These are phyloP conservation scores for Synodontis membranacea DNA, from an alignment of 2,113 vertebrate species.

Conservation along the genomic window DNA sequence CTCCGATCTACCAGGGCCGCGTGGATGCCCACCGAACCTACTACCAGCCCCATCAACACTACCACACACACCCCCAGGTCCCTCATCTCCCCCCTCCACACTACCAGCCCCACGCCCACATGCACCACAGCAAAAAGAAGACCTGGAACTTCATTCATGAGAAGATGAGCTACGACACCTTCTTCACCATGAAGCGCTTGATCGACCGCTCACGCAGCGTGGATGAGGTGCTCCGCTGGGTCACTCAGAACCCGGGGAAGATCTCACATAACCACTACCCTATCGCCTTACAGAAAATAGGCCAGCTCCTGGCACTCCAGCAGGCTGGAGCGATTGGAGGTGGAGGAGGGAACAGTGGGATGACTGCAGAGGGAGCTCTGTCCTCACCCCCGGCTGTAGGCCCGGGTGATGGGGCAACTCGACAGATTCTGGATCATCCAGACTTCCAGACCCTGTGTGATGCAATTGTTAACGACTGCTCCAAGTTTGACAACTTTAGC, in stretches of 20 bases:
- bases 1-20: conserved; percentile 66
- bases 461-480: conserved; percentile 81
- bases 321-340: conserved; percentile 27
- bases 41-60: conserved; percentile 64
- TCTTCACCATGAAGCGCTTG: conserved; percentile 88
- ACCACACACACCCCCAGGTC: conserved; percentile 55
- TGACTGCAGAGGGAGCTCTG: background rate
- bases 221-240: conserved; percentile 90
- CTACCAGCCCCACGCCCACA: conserved; percentile 62
- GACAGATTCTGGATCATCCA: conserved; percentile 77
- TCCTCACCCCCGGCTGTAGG: conserved; percentile 23
- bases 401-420: conserved; percentile 41
- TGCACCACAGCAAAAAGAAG: conserved; percentile 73
- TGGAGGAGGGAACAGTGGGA: background rate
- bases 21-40: conserved; percentile 56
- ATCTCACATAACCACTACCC: conserved; percentile 89
- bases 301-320: conserved; percentile 79
- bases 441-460: conserved; percentile 84
- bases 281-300: conserved; percentile 85
- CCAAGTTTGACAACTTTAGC: conserved; percentile 90
- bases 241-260: conserved; percentile 89
- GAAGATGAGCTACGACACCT: conserved; percentile 88
- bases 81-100: conserved; percentile 64
- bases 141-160: conserved; percentile 86
- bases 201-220: conserved; percentile 84